Evolutionary conservation across 1,140 invertebrate species (phyloP), one percentile per base, ranked within the genome.

Genomic region (Pectinophora gossypiella): DNA sequence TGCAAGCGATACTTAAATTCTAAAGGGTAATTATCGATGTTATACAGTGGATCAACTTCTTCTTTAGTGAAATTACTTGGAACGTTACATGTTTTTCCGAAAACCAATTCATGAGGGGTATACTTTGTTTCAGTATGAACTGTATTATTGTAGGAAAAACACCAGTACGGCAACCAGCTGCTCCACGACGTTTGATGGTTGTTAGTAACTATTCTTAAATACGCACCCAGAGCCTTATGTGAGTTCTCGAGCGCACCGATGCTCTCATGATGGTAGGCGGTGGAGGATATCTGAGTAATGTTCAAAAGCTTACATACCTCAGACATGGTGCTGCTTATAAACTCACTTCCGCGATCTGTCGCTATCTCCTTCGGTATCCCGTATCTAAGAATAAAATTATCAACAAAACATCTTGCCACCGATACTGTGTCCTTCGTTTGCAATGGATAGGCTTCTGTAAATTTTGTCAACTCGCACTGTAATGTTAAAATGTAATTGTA

Each of bases 181-280:
- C 42, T 44, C 42, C 42, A 44, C 7, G 19, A 6, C 5, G 9
- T 15, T 2, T 1, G 18, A 21, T 44, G 18, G 15, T 44, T 44
- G 9, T 44, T 19, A 1, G 16, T 20, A 46, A 55, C 54, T 13
- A 64, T 64, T 3, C 63, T 54, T 32, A 69, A 48, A 58, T 55
- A 65, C 21, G 44, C 52, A 19, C 56, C 52, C 47, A 65, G 53
- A 57, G 49, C 20, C 56, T 65, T 68, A 56, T 64, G 65, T 9
- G 59, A 53, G 20, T 69, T 69, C 56, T 69, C 60, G 4, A 69
- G 38, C 49, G 42, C 42, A 10, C 42, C 19, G 19, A 20, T 2
- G 1, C 59, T 63, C 56, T 69, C 53, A 32, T 65, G 61, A 44
- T 73, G 59, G 49, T 68, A 72, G 15, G 61, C 52, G 7, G 61